phyloP scores from a whole-genome alignment of 92 coral and sea anemone species.

The Bergia puertoricense region DNA sequence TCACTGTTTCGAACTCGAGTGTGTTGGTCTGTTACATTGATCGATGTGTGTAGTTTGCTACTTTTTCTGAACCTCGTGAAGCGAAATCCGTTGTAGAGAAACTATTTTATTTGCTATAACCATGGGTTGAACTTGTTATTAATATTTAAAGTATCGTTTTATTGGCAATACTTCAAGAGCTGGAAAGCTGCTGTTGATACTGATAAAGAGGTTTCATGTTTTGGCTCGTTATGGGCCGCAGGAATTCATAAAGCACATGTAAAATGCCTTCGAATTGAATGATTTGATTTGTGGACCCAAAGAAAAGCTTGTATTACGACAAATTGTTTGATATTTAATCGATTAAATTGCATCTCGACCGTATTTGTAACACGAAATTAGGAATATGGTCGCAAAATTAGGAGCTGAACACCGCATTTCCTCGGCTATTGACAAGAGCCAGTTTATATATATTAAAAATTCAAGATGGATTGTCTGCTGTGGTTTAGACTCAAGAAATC shows the following conservation, averaged over 20 bases:
- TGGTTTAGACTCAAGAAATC: slow-evolving; percentile 37
- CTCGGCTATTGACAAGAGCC: not conserved
- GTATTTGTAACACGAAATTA: slow-evolving; percentile 16
- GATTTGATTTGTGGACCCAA: not conserved
- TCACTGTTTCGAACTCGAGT: not conserved
- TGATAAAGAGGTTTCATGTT: slow-evolving; percentile 24
- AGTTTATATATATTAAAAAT: slow-evolving; percentile 23
- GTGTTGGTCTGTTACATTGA: not conserved
- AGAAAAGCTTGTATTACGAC: not conserved
- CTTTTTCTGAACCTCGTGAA: not conserved
- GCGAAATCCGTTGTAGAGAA: slow-evolving; percentile 18
- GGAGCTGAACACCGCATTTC: slow-evolving; percentile 10
- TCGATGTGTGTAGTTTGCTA: not conserved
- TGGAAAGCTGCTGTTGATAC: not conserved
- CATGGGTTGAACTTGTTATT: slow-evolving; percentile 33
- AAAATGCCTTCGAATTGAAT: not conserved
- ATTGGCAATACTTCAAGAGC: slow-evolving; percentile 41
- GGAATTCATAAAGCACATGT: slow-evolving; percentile 44
- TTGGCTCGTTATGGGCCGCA: slow-evolving; percentile 38
- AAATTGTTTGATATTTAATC: slow-evolving; percentile 16
- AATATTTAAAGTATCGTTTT: slow-evolving; percentile 32
- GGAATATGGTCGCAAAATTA: slow-evolving; percentile 2
- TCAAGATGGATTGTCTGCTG: slow-evolving; percentile 28
- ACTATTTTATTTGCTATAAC: not conserved
- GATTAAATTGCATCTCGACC: not conserved